Conservation (phyloP, 2,888 invertebrate species). For the Leucozona laternaria region DNA sequence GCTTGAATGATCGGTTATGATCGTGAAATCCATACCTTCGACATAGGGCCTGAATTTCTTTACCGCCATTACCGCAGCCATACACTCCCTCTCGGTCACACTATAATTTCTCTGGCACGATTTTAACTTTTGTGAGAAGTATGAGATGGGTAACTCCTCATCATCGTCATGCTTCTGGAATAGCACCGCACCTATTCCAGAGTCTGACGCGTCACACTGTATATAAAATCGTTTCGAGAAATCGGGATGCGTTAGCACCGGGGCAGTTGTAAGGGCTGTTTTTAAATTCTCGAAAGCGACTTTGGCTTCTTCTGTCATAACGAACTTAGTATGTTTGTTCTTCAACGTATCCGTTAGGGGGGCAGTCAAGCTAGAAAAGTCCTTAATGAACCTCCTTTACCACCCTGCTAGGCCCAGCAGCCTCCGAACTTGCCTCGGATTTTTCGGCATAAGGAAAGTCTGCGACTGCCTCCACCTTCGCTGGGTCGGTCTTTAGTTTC, state of each 20-base stretch:
- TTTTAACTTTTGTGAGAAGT: background rate
- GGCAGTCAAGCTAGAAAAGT: slow-evolving; percentile 42
- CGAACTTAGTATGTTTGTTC: slow-evolving; percentile 32
- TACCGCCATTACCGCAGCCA: background rate
- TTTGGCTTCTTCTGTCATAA: slow-evolving; percentile 10
- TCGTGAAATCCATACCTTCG: background rate
- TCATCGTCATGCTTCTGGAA: slow-evolving; percentile 38
- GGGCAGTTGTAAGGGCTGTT: slow-evolving; percentile 45
- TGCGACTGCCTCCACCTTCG: slow-evolving; percentile 53
- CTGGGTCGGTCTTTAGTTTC: slow-evolving; percentile 43
- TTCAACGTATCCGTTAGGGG: slow-evolving; percentile 51
- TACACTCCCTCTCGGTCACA: background rate
- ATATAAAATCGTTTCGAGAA: slow-evolving; percentile 11
- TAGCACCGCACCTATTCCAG: slow-evolving; percentile 15
- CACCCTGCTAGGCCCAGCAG: slow-evolving; percentile 62
- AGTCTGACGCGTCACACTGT: background rate
- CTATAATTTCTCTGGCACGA: background rate
- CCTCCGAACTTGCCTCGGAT: slow-evolving; percentile 38
- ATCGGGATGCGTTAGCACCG: slow-evolving; percentile 58
- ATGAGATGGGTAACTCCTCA: background rate
- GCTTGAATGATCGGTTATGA: background rate
- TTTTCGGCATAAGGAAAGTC: slow-evolving; percentile 29
- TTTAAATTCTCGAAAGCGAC: slow-evolving; percentile 2
- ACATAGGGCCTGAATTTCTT: background rate
- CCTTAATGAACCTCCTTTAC: slow-evolving; percentile 59